These are phyloP conservation scores for Chalcis sispes DNA, from an alignment of 2,888 invertebrate species.

Conservation along the genomic window DNA sequence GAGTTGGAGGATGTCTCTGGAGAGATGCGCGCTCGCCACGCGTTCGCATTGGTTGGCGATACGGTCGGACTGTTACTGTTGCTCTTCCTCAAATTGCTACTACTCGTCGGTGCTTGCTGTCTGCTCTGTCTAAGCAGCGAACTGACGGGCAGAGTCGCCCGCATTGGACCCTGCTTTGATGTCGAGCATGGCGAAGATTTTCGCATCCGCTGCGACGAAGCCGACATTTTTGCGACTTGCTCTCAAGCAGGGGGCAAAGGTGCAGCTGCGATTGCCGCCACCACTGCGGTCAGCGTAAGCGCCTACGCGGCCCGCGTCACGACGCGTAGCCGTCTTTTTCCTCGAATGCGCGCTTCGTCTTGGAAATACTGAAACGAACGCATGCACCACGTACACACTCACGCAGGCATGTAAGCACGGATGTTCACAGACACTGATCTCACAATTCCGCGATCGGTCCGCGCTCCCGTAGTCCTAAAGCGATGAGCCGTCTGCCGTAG, in stretches of 20 bases:
- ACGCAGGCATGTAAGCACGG: background rate
- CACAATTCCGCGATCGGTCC: too few relatives aligned
- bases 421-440: too few relatives aligned
- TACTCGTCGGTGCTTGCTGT: conserved; percentile 68
- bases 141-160: conserved; percentile 86
- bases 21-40: conserved; percentile 82
- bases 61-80: conserved; percentile 77
- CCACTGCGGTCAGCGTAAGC: background rate
- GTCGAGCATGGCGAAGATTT: conserved; percentile 83
- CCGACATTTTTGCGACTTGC: conserved; percentile 68
- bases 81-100: conserved; percentile 73
- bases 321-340: background rate
- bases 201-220: conserved; percentile 76
- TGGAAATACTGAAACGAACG: too few relatives aligned
- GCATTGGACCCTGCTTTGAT: conserved; percentile 83
- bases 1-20: conserved; percentile 82
- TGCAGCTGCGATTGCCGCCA: conserved; percentile 11
- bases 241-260: background rate
- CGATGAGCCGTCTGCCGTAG: too few relatives aligned
- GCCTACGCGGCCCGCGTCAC: too few relatives aligned
- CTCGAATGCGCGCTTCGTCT: too few relatives aligned
- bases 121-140: conserved; percentile 83
- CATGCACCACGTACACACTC: background rate
- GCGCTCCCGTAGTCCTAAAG: too few relatives aligned
- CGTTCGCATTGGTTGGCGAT: conserved; percentile 80